Conservation (phyloP, 2,113 vertebrate genomes). For the Antechinus flavipes region DNA sequence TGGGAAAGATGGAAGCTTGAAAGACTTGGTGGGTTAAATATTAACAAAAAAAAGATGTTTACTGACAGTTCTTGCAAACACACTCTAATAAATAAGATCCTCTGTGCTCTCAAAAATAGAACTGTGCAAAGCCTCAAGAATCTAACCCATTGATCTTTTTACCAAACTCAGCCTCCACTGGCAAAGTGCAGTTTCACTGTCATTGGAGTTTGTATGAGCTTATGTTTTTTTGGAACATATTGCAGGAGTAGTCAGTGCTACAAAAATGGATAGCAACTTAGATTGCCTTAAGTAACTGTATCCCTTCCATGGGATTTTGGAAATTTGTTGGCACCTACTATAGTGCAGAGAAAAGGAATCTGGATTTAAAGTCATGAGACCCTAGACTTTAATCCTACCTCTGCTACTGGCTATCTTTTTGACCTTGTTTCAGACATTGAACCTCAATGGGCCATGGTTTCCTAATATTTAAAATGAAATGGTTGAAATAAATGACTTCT, state of each 20-base stretch:
- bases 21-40: conserved; percentile 87
- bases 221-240: conserved; percentile 58
- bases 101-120: conserved; percentile 73
- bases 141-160: conserved; percentile 53
- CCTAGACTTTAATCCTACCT: background rate
- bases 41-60: conserved; percentile 88
- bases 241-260: conserved; percentile 53
- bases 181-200: conserved; percentile 41
- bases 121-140: conserved; percentile 73
- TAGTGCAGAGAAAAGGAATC: background rate
- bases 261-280: conserved; percentile 50
- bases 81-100: conserved; percentile 78
- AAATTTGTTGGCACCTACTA: background rate
- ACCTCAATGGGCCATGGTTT: background rate
- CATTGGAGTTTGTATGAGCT: conserved; percentile 42
- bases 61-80: conserved; percentile 82
- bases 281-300: conserved; percentile 47
- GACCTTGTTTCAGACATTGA: background rate
- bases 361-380: background rate
- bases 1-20: conserved; percentile 83
- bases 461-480: background rate
- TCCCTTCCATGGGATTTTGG: background rate
- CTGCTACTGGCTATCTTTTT: background rate
- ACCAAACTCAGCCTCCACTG: conserved; percentile 51
- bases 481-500: background rate